A percentile compares a stretch with the other conserved stretches of the same genome.
These are phyloP conservation scores for Artemia sinica DNA, from an alignment of 2,888 invertebrate species.

Conservation along the genomic window DNA sequence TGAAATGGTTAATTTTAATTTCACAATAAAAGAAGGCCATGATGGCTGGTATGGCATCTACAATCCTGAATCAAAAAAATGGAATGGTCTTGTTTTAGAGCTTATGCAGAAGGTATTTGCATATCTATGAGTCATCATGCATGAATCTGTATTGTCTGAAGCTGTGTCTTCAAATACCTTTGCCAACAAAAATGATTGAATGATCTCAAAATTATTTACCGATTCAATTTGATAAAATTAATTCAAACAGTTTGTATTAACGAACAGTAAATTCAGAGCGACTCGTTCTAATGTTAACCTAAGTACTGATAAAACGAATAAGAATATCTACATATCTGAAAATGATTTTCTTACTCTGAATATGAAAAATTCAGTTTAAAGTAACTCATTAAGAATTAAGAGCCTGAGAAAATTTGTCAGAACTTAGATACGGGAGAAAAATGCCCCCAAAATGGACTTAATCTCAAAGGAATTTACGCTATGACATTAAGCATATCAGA, in stretches of 20 bases:
- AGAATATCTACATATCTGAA: too few relatives aligned
- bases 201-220: not conserved
- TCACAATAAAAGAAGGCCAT: conserved; percentile 49
- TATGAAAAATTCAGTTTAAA: too few relatives aligned
- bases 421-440: too few relatives aligned
- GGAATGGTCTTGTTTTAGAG: conserved; percentile 52
- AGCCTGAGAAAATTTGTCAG: too few relatives aligned
- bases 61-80: conserved; percentile 42
- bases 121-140: not conserved
- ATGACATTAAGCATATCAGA: too few relatives aligned
- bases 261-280: not conserved
- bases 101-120: conserved; percentile 49
- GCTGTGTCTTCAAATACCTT: not conserved
- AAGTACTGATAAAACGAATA: too few relatives aligned
- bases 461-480: too few relatives aligned
- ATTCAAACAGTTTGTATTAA: too few relatives aligned
- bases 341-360: too few relatives aligned
- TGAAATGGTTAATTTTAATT: conserved; percentile 46
- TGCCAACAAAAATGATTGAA: not conserved
- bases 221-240: not conserved
- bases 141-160: not conserved
- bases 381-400: too few relatives aligned
- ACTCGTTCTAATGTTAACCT: not conserved
- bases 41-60: conserved; percentile 48
- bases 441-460: too few relatives aligned